These are phyloP conservation scores for Umimayanthus kanabou DNA, from an alignment of 92 coral and sea anemone genomes.

Conservation along the genomic window DNA sequence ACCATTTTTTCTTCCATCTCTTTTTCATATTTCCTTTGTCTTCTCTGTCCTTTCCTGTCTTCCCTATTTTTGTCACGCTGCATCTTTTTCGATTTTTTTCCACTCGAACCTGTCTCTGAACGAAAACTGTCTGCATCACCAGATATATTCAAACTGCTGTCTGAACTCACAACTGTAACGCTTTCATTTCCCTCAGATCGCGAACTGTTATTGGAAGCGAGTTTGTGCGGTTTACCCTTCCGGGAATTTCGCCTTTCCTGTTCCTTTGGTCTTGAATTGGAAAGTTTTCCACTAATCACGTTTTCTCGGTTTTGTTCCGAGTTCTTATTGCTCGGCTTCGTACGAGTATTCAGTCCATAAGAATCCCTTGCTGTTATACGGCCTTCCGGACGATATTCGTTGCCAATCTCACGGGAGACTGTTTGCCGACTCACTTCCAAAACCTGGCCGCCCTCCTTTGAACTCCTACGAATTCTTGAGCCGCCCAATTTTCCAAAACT, in stretches of 20 bases:
- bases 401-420: background rate
- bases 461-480: slow-evolving; percentile 15
- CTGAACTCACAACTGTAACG: background rate
- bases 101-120: background rate
- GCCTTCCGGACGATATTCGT: background rate
- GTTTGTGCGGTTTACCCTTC: slow-evolving; percentile 59
- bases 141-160: slow-evolving; percentile 2
- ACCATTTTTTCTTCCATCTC: slow-evolving; percentile 26
- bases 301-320: slow-evolving; percentile 15
- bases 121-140: background rate
- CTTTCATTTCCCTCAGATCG: slow-evolving; percentile 30
- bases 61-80: background rate
- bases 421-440: background rate
- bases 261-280: slow-evolving; percentile 39
- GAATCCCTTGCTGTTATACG: background rate
- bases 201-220: slow-evolving; percentile 1
- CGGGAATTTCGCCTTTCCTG: slow-evolving; percentile 45
- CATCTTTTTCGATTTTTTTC: background rate
- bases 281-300: slow-evolving; percentile 19
- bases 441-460: slow-evolving; percentile 7
- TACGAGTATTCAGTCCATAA: background rate
- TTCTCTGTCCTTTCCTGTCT: background rate
- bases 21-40: background rate
- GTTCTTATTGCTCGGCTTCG: background rate
- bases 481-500: background rate